Base-by-base conservation (phyloP, 2,888 invertebrate genomes). In the Pyrrhosoma nymphula region DNA sequence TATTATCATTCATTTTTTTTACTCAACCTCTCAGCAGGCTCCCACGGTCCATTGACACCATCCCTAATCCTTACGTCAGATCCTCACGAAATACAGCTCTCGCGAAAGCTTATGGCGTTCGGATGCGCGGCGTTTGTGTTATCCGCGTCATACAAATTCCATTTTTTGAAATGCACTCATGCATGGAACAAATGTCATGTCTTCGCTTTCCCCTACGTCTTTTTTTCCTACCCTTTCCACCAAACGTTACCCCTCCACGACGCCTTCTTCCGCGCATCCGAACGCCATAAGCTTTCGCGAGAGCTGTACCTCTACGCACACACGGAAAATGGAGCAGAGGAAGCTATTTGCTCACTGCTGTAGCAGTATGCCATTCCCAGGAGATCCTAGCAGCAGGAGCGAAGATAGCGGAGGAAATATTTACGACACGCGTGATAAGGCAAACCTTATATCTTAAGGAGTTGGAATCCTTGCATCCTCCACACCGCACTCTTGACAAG, bases 341-440 rank as follows among this genome's bases (percentile, higher is more conserved):
- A 60, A 39, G 91, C 60, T 63, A 91, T 91, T 91, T 91, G 63
- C 39, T 63, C 63, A 39, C 39, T 69, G 91, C 91, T 39, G 91
- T 63, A 63, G 91, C 91, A 63, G 60, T 91, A 6, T 35, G 39
- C 91, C 63, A 91, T 63, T 63, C 91, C 63, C 91, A 63, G 30
- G 56, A 91, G 91, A 91, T 91, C 63, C 39, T 23, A 30, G 60
- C 39, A 39, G 60, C 3, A 63, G 39, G 39, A 63, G 55, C 23
- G 20, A 60, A 91, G 91, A 91, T 91, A 69, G 23, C 35, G 63
- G 30, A 16, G 12, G 91, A 91, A 63, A 39, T 91, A 63, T 91
- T 91, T 91, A 91, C 91, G 63, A 63, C 91, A 91, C 63, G 12
- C 60, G 26, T 26, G 91, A 91, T 91, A 91, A 91, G 91, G 63